Base-by-base conservation (phyloP, 2,797 vertebrate species). In the Pelodytes ibericus region DNA sequence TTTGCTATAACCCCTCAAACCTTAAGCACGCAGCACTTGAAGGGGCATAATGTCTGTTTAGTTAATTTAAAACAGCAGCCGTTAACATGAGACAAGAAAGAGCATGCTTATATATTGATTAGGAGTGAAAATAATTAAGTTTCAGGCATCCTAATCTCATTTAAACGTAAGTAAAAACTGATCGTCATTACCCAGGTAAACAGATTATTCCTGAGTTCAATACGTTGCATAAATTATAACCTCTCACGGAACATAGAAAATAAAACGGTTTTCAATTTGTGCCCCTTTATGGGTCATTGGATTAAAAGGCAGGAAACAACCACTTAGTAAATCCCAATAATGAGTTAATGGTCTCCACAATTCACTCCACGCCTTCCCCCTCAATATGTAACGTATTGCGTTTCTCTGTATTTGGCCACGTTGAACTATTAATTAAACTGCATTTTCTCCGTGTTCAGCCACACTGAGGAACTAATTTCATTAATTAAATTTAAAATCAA, bases 101-200 rank as follows among this genome's bases (percentile, higher is more conserved):
- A 6, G 11, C 33, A 36, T 36, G 33, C 11, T 36, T 36, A 24
- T 20, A 25, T 64, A 73, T 64, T 73, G 33, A 74, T 30, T 30
- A 44, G 24, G 22, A 29, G 71, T 41, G 16, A 27, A 74, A 24
- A 56, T 22, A 74, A 74, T 65, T 26, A 26, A 2, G 4, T 1
- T 11, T 1, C 4, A 41, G 24, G 22, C 22, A 39, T 58, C 25
- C 13, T 13, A 30, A 29, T 18, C 7, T 41, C 53, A 56, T 64
- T 56, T 47, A 31, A 73, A 18, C 16, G 33, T 15, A 22, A 67
- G 30, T 53, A 10, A 18, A 41, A 57, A 58, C 18, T 25, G 15
- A 74, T 25, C 24, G 27, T 9, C 58, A 30, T 58, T 65, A 58
- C 51, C 2, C 11, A 15, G 22, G 27, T 4, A 63, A 36, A 56